A percentile compares a stretch with the other conserved stretches of the same genome.
These are phyloP conservation scores for Phocides pigmalion DNA, from an alignment of 1,140 invertebrate species.

Conservation along the genomic window DNA sequence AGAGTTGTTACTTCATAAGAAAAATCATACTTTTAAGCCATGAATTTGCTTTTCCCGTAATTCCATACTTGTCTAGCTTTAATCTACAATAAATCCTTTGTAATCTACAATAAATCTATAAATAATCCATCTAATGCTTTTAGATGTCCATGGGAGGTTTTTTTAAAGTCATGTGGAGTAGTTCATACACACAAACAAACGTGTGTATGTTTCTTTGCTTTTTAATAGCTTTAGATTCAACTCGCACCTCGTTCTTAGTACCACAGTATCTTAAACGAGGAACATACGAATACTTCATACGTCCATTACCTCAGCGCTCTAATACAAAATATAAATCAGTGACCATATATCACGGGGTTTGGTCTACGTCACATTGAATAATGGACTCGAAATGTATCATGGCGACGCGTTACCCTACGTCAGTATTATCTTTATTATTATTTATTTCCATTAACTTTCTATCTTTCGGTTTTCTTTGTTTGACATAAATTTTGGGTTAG, in stretches of 20 bases:
- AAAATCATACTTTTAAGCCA: no score
- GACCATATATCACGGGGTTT: slow-evolving; percentile 44
- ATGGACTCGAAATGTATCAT: slow-evolving; percentile 33
- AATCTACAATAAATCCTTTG: no score
- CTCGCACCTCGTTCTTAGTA: neutral
- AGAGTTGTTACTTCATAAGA: no score
- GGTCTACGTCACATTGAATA: slow-evolving; percentile 40
- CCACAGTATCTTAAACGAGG: neutral
- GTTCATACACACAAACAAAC: no score
- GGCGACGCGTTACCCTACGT: slow-evolving; percentile 14
- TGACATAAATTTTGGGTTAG: slow-evolving; percentile 5
- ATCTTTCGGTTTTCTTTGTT: slow-evolving; percentile 14
- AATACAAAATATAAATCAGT: slow-evolving; percentile 45
- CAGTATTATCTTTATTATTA: slow-evolving; percentile 44
- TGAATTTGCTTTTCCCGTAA: no score
- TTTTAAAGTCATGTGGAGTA: no score
- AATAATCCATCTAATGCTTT: no score
- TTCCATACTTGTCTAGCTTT: no score
- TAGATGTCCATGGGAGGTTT: no score
- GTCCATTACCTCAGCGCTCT: slow-evolving; percentile 23
- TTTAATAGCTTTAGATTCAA: neutral
- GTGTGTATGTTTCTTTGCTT: no score
- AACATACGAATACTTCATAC: slow-evolving; percentile 2
- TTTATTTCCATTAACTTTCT: slow-evolving; percentile 41
- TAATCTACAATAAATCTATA: no score